Evolutionary conservation across 2,888 invertebrate genomes (phyloP).

Genomic region (Aelia acuminata): DNA sequence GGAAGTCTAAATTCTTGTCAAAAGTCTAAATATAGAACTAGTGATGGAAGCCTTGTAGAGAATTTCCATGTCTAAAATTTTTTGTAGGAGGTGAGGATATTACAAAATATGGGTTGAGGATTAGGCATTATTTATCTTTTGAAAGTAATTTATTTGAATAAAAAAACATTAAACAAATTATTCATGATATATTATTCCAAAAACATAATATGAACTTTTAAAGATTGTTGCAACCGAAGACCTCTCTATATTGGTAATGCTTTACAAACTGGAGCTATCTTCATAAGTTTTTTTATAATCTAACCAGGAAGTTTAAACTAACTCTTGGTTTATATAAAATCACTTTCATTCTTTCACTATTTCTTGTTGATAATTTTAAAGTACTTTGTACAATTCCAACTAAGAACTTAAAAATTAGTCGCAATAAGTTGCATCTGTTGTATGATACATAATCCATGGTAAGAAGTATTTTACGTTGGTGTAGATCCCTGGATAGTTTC

Average conservation of each 20-base stretch:
- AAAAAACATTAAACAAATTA: too few relatives aligned
- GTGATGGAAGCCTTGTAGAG: too few relatives aligned
- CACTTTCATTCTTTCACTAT: background rate
- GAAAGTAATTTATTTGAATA: too few relatives aligned
- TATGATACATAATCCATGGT: background rate
- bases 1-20: too few relatives aligned
- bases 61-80: too few relatives aligned
- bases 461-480: constrained; percentile 9
- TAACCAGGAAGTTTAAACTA: too few relatives aligned
- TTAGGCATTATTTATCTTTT: background rate
- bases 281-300: background rate
- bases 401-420: background rate
- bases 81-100: too few relatives aligned
- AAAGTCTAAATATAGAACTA: too few relatives aligned
- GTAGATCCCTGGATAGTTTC: constrained; percentile 15
- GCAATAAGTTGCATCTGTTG: background rate
- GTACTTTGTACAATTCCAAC: background rate
- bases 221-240: background rate
- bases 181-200: too few relatives aligned
- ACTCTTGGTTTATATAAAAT: background rate
- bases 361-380: background rate
- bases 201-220: background rate
- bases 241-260: background rate
- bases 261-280: background rate
- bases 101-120: too few relatives aligned